Percentiles rank a stretch among this genome's conserved stretches.
phyloP scores from a whole-genome alignment of 2,888 invertebrate genomes.

The Willowsia nigromaculata region DNA sequence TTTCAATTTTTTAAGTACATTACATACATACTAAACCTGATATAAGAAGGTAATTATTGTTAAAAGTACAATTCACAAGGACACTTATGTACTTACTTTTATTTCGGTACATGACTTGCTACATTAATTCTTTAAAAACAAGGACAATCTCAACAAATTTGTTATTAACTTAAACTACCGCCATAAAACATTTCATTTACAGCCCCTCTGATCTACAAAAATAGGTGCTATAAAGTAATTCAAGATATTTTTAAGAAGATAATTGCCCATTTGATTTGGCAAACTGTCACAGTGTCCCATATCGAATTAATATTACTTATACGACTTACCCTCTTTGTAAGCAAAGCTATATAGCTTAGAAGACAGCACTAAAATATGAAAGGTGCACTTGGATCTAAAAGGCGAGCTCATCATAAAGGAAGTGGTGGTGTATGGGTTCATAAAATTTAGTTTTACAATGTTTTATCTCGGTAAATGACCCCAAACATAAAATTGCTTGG shows the following conservation, averaged over 20 bases:
- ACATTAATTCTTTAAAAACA: not conserved
- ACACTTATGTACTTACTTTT: not conserved
- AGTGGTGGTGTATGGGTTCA: conserved; percentile 50
- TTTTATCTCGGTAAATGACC: conserved; percentile 61
- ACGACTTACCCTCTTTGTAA: not conserved
- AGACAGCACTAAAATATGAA: not conserved
- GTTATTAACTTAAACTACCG: not conserved
- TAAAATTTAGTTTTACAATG: conserved; percentile 60
- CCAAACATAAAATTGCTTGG: conserved; percentile 20
- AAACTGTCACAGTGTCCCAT: conserved; percentile 25
- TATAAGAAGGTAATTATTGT: too few species aligned
- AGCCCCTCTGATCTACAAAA: not conserved
- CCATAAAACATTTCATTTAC: not conserved
- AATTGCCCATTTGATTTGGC: conserved; percentile 22
- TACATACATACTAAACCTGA: not conserved
- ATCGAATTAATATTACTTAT: not conserved
- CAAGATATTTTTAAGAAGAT: not conserved
- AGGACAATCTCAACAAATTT: not conserved
- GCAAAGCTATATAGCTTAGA: not conserved
- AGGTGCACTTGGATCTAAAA: not conserved
- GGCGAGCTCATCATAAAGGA: not conserved
- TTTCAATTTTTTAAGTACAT: not conserved
- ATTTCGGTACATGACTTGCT: not conserved
- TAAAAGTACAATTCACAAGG: not conserved
- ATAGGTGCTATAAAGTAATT: conserved; percentile 22